Evolutionary conservation across 2,797 vertebrate species (phyloP).

Genomic region (Champsocephalus gunnari): DNA sequence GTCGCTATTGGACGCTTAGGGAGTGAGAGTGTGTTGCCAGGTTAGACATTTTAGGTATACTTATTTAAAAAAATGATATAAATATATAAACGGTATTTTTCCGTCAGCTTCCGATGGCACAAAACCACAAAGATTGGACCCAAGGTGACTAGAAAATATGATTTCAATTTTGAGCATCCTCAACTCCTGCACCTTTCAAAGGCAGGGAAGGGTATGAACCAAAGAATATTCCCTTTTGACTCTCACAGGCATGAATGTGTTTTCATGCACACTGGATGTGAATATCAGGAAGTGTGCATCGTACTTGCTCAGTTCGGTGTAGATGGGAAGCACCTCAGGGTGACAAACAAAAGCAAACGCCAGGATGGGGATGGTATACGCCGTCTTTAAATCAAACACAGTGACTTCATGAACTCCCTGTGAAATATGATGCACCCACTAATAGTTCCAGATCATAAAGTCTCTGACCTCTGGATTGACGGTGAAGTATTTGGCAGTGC

Average conservation of each 20-base stretch:
- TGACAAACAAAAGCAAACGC: slow-evolving; percentile 97
- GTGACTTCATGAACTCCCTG: slow-evolving; percentile 12
- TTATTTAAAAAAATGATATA: no score
- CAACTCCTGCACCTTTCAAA: background rate
- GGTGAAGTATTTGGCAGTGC: slow-evolving; percentile 77
- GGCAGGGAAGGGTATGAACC: background rate
- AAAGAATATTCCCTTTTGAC: background rate
- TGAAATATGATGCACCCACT: slow-evolving; percentile 50
- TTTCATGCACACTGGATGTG: background rate
- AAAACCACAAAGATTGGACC: no score
- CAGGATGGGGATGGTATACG: slow-evolving; percentile 94
- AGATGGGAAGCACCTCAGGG: slow-evolving; percentile 95
- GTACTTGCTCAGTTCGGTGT: slow-evolving; percentile 91
- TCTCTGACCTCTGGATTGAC: slow-evolving; percentile 83
- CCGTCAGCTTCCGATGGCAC: no score
- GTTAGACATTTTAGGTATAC: background rate
- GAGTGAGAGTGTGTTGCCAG: no score
- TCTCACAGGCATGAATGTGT: background rate
- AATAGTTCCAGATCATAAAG: slow-evolving; percentile 42
- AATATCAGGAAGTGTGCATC: slow-evolving; percentile 19
- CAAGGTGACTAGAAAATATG: no score
- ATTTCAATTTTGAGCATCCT: no score
- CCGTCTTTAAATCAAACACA: slow-evolving; percentile 86
- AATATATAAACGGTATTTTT: no score
- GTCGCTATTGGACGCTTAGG: no score